Percentiles rank a stretch among this genome's conserved stretches.
These are phyloP conservation scores for Trilocha varians DNA, from an alignment of 2,888 invertebrate species.

Conservation along the genomic window DNA sequence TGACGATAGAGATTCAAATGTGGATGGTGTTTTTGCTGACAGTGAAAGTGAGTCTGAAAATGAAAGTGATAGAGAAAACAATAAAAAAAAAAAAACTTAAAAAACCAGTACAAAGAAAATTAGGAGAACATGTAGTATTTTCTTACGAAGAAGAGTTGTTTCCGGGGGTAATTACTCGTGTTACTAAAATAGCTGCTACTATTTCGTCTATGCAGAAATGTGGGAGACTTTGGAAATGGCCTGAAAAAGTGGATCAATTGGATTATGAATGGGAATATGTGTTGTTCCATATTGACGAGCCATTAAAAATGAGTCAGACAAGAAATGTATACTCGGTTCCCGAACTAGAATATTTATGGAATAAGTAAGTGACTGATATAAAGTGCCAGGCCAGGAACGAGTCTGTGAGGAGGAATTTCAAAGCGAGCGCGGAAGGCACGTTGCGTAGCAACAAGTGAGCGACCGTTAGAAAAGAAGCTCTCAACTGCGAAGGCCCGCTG, in stretches of 20 bases:
- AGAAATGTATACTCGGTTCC: conserved; percentile 9
- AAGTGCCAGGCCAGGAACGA: too few relatives aligned
- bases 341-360: conserved; percentile 9
- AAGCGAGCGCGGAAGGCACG: too few relatives aligned
- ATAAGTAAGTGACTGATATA: conserved; percentile 6
- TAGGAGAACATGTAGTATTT: conserved; percentile 11
- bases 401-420: too few relatives aligned
- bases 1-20: conserved; percentile 7
- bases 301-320: conserved; percentile 11
- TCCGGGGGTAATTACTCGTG: conserved; percentile 9
- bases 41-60: conserved; percentile 11
- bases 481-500: too few relatives aligned
- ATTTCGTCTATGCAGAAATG: conserved; percentile 11
- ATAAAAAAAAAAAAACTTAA: conserved; percentile 4
- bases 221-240: conserved; percentile 11
- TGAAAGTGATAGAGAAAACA: conserved; percentile 8
- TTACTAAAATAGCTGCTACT: conserved; percentile 9
- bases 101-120: conserved; percentile 6
- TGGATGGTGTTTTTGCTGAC: conserved; percentile 6
- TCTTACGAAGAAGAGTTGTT: conserved; percentile 11
- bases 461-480: too few relatives aligned
- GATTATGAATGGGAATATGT: conserved; percentile 9
- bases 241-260: conserved; percentile 9
- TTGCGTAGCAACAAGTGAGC: too few relatives aligned
- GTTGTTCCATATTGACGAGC: conserved; percentile 10